Evolutionary conservation across 2,888 invertebrate species (phyloP), one percentile per base, ranked within the genome.

Genomic region (Drosophila mayaguana): DNA sequence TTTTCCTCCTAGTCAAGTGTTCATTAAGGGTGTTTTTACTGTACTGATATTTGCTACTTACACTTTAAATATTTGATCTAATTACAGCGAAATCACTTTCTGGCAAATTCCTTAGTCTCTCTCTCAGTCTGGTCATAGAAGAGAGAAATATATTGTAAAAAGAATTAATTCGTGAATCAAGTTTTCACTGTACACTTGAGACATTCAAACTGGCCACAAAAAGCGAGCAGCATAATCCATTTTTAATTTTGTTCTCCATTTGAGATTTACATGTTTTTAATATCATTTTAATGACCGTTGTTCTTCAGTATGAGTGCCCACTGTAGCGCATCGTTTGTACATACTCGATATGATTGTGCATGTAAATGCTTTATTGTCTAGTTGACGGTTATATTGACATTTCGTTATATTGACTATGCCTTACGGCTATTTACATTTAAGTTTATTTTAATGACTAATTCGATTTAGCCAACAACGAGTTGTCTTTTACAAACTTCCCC

Each of bases 391-490:
- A 16, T 43, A 18, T 32, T 51, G 59, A n/a, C 36, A 25, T 20
- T 18, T 53, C 54, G 40, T 28, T 28, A 7, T 45, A 57, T 54
- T 22, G 16, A 42, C 11, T 50, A 46, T 60, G 50, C 18, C 38
- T 48, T 28, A 50, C n/a, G 43, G 20, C 42, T 54, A 72, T 62
- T 72, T 61, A 73, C 57, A 59, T 53, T 11, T 54, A 45, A 45
- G 16, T 42, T 32, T n/a, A 14, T 18, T 34, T 34, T 20, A 16
- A 28, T 76, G 76, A 76, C 73, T 73, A 76, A 76, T 69, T 46
- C 63, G 38, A n/a, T 43, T 48, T n/a, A 18, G 42, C 54, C n/a
- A 40, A 40, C 14, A 38, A 16, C 7, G 22, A 42, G 36, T 56
- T 55, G 48, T 43, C 32, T 55, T 59, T 18, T 22, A 28, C 34